Evolutionary conservation across 2,797 vertebrate genomes (phyloP), one percentile per base, ranked within the genome.

Genomic region (Choloepus didactylus): DNA sequence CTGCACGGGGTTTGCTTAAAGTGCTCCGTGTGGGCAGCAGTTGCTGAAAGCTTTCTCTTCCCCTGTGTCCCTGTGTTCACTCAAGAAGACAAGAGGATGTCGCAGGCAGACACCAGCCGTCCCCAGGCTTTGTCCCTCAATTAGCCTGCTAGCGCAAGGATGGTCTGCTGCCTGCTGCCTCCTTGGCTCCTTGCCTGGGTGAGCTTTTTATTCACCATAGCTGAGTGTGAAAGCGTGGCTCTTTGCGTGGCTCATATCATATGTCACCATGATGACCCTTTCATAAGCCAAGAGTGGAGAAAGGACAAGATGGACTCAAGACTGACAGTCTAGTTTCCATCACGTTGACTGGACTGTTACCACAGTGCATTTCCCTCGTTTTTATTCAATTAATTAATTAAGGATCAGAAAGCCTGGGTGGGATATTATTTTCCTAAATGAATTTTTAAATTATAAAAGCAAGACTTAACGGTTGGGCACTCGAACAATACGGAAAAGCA

Each of bases 341-440:
- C 31, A 3, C 15, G 14, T 80, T 4, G 3, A 59, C 38, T 70
- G 76, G 75, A 69, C 64, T 38, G 8, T 69, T 41, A 76, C 64
- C 31, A 72, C 18, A 21, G 31, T 81, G 66, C 41, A 10, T 49
- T 81, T 59, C n/a, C 60, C 21, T 27, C 27, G 46, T 49, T 86
- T 79, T 81, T 38, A 29, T 10, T 11, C 31, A 91, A 89, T 64
- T 84, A 82, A 89, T 62, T 91, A 81, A 95, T 62, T 90, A 76
- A 93, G 51, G 80, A 84, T 67, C n/a, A 21, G 3, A 21, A 51
- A 67, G 29, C 41, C 60, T 14, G 6, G 23, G 35, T 75, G 38
- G 46, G 49, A n/a, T 69, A 64, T 75, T 76, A 60, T 81, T 96
- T 95, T 76, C 8, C 83, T 94, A 72, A 77, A 59, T 44, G 41